These are phyloP conservation scores for Rhodophaea formosa DNA, from an alignment of 2,888 invertebrate species.

Conservation along the genomic window DNA sequence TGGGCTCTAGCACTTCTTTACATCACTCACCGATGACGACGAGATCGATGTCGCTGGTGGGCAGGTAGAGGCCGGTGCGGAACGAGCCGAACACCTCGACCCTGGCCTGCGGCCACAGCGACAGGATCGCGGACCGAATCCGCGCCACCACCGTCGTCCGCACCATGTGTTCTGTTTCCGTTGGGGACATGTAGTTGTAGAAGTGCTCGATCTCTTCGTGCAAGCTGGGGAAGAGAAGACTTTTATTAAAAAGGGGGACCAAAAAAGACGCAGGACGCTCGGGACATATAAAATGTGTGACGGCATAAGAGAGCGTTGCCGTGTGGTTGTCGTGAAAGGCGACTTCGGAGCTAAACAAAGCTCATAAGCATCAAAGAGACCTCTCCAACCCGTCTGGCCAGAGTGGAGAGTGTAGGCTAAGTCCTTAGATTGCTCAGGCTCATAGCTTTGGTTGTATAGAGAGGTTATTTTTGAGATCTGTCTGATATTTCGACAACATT, in stretches of 20 bases:
- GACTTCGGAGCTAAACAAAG: no score
- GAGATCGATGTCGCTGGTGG: slow-evolving; percentile 91
- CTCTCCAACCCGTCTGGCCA: no score
- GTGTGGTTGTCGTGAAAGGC: no score
- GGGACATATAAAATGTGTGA: not conserved
- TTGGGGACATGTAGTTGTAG: slow-evolving; percentile 96
- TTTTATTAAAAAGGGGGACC: not conserved
- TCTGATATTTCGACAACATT: no score
- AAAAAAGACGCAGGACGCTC: not conserved
- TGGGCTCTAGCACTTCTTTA: not conserved
- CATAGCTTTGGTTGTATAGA: no score
- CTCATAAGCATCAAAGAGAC: no score
- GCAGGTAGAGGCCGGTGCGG: slow-evolving; percentile 97
- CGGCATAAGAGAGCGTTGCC: no score
- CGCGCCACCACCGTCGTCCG: slow-evolving; percentile 93
- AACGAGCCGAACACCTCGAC: slow-evolving; percentile 99
- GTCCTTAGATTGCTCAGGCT: no score
- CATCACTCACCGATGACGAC: slow-evolving; percentile 81
- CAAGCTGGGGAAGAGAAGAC: slow-evolving; percentile 81
- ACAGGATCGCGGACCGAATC: slow-evolving; percentile 92
- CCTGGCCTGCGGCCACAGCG: slow-evolving; percentile 95
- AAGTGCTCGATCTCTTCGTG: slow-evolving; percentile 99
- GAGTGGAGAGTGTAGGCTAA: no score
- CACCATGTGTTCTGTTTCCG: slow-evolving; percentile 93
- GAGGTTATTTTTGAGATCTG: no score